Percentiles rank a stretch among this genome's conserved stretches.
These are phyloP conservation scores for Heterotis niloticus DNA, from an alignment of 2,113 vertebrate genomes.

Conservation along the genomic window DNA sequence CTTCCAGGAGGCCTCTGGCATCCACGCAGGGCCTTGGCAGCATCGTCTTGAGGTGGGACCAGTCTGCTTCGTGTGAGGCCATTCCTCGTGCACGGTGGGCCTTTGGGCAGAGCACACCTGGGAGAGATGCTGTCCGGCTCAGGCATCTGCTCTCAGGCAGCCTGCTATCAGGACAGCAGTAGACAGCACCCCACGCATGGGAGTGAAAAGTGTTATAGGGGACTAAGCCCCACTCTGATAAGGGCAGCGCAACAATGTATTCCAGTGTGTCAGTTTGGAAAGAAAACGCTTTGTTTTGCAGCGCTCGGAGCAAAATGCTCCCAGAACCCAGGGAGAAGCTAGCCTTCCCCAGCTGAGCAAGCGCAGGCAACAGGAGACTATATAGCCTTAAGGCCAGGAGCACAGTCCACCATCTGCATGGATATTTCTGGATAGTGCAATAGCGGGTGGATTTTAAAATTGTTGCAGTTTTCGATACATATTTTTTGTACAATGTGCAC, in stretches of 20 bases:
- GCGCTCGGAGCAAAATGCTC: conserved; percentile 57
- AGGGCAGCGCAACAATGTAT: conserved; percentile 49
- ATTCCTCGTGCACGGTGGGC: conserved; percentile 5
- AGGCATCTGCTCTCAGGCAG: conserved; percentile 20
- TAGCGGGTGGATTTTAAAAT: conserved; percentile 65
- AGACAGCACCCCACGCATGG: conserved; percentile 62
- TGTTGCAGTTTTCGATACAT: conserved; percentile 47
- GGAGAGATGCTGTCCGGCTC: background rate
- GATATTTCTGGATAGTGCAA: conserved; percentile 73
- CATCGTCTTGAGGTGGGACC: conserved; percentile 78
- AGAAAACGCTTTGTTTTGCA: conserved; percentile 57
- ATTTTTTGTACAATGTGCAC: conserved; percentile 62
- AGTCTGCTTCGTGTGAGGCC: conserved; percentile 85
- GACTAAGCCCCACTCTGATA: conserved; percentile 35
- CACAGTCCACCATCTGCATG: conserved; percentile 70
- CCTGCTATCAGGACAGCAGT: conserved; percentile 28
- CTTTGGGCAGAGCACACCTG: conserved; percentile 9
- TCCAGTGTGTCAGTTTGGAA: conserved; percentile 40
- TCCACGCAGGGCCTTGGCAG: conserved; percentile 59
- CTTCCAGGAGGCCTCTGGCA: conserved; percentile 64
- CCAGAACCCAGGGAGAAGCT: conserved; percentile 50
- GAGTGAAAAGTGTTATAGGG: conserved; percentile 49
- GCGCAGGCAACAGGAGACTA: conserved; percentile 57
- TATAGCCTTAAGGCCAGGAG: conserved; percentile 60
- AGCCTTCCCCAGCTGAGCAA: conserved; percentile 38